phyloP scores from a whole-genome alignment of 1,140 invertebrate genomes.

The Galleria mellonella region DNA sequence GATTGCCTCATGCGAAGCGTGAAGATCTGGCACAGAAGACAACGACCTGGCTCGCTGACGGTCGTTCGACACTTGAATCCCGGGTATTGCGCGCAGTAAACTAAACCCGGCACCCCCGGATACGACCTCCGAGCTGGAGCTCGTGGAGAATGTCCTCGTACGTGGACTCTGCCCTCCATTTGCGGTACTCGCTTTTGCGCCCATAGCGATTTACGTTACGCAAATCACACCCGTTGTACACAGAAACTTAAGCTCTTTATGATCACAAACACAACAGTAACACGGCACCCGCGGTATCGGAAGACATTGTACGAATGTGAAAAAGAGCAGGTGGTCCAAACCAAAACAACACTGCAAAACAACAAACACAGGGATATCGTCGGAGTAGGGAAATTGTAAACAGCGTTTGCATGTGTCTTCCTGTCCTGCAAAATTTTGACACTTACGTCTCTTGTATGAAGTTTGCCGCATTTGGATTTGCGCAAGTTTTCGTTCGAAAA shows the following conservation, averaged over 20 bases:
- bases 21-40: slow-evolving; percentile 87
- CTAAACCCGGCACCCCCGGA: slow-evolving; percentile 80
- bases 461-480: slow-evolving; percentile 8
- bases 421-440: slow-evolving; percentile 73
- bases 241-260: slow-evolving; percentile 15
- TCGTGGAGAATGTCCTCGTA: slow-evolving; percentile 85
- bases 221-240: slow-evolving; percentile 57
- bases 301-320: slow-evolving; percentile 56
- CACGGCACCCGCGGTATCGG: slow-evolving; percentile 43
- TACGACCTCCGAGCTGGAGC: slow-evolving; percentile 81
- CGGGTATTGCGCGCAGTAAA: slow-evolving; percentile 82
- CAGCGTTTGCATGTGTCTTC: slow-evolving; percentile 64
- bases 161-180: slow-evolving; percentile 82
- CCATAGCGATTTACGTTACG: slow-evolving; percentile 77
- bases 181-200: slow-evolving; percentile 88
- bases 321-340: slow-evolving; percentile 19
- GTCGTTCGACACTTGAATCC: slow-evolving; percentile 81
- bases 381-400: slow-evolving; percentile 51
- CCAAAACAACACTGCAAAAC: slow-evolving; percentile 38
- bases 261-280: slow-evolving; percentile 53
- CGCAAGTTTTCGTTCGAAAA: slow-evolving; percentile 12
- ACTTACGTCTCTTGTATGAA: slow-evolving; percentile 31
- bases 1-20: slow-evolving; percentile 76
- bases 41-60: slow-evolving; percentile 87
- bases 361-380: slow-evolving; percentile 46